These are phyloP conservation scores for Pao palembangensis DNA, from an alignment of 2,113 vertebrate species.

Conservation along the genomic window DNA sequence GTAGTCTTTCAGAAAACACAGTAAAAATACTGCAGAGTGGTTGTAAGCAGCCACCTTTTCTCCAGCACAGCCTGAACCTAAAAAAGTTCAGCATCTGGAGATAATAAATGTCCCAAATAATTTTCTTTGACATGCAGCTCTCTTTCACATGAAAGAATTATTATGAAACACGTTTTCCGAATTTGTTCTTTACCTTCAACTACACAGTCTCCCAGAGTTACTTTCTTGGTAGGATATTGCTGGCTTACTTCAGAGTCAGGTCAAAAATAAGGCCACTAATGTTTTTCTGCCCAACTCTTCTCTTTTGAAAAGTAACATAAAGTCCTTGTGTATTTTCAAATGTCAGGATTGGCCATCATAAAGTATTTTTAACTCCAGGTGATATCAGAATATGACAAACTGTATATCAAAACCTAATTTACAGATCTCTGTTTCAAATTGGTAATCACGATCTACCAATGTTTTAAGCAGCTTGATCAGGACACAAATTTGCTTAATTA, in stretches of 20 bases:
- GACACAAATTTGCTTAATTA: too few relatives aligned
- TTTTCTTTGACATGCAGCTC: neutral
- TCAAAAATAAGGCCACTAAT: neutral
- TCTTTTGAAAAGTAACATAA: neutral
- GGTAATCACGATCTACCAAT: too few relatives aligned
- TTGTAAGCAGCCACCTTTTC: slow-evolving; percentile 3
- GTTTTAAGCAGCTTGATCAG: too few relatives aligned
- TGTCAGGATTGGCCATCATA: neutral
- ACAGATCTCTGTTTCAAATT: too few relatives aligned
- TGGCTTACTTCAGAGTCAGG: slow-evolving; percentile 34
- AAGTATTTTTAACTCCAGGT: too few relatives aligned
- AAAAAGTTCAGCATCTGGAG: slow-evolving; percentile 1
- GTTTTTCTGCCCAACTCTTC: neutral
- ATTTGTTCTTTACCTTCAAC: neutral
- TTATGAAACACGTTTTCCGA: neutral
- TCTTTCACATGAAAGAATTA: neutral
- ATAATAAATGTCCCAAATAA: slow-evolving; percentile 6
- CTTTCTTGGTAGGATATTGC: slow-evolving; percentile 18
- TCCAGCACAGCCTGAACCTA: slow-evolving; percentile 1
- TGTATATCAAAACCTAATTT: too few relatives aligned
- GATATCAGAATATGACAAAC: too few relatives aligned
- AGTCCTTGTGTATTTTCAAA: neutral
- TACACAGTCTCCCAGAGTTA: neutral
- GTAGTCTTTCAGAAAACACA: slow-evolving; percentile 25
- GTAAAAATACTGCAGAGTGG: slow-evolving; percentile 13